phyloP scores from a whole-genome alignment of 1,140 invertebrate genomes.

The Holotrichia oblita region DNA sequence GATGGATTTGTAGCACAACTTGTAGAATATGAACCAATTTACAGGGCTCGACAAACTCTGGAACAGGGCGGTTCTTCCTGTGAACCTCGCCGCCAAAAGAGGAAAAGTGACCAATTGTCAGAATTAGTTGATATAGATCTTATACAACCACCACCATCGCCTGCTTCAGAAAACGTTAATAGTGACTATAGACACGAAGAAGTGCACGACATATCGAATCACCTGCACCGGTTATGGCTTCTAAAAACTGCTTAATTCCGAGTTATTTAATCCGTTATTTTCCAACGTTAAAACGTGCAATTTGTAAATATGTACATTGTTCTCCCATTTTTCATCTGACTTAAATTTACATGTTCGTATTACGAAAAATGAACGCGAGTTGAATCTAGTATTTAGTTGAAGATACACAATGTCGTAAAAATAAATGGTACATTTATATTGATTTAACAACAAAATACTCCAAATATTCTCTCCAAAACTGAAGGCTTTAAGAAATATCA shows the following conservation, averaged over 20 bases:
- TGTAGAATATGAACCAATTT: slow-evolving; percentile 72
- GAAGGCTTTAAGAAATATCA: no score
- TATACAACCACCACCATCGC: slow-evolving; percentile 58
- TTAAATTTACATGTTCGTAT: not conserved
- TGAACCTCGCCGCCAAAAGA: slow-evolving; percentile 58
- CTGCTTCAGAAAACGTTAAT: slow-evolving; percentile 47
- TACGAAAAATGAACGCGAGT: no score
- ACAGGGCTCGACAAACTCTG: slow-evolving; percentile 65
- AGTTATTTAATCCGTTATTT: not conserved
- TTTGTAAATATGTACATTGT: slow-evolving; percentile 37
- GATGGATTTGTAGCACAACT: slow-evolving; percentile 76
- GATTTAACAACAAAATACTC: no score
- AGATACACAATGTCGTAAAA: no score
- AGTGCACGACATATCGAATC: slow-evolving; percentile 51
- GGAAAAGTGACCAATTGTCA: slow-evolving; percentile 56
- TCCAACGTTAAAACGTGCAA: not conserved
- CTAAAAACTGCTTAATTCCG: slow-evolving; percentile 47
- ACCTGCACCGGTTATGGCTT: slow-evolving; percentile 54
- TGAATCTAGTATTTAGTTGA: no score
- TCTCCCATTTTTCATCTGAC: slow-evolving; percentile 1
- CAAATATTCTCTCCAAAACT: no score
- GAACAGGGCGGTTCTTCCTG: slow-evolving; percentile 60
- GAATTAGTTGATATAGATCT: slow-evolving; percentile 56
- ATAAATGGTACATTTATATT: no score
- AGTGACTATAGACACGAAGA: slow-evolving; percentile 42